Conservation (phyloP, 2,888 invertebrate species). For the Melanostoma mellinum region DNA sequence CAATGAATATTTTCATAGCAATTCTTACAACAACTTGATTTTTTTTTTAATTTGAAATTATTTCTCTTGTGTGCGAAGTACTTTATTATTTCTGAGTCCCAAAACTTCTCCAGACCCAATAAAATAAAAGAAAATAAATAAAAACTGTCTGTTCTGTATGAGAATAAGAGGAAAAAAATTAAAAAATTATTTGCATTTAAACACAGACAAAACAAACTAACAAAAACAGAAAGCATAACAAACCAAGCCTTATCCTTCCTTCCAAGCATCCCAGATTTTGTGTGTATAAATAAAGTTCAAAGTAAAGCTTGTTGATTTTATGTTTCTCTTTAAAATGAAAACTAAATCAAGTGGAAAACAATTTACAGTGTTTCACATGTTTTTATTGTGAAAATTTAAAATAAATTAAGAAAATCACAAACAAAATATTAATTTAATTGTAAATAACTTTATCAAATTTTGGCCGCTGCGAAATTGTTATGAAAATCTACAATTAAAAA, state of each 20-base stretch:
- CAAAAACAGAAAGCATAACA: background rate
- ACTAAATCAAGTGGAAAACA: conserved; percentile 32
- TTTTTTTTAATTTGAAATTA: too few species aligned
- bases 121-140: background rate
- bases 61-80: too few species aligned
- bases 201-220: background rate
- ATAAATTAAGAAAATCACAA: conserved; percentile 18
- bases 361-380: conserved; percentile 50
- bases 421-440: conserved; percentile 23
- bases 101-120: background rate
- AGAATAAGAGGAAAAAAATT: background rate
- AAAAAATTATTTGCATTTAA: background rate
- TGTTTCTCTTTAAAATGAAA: background rate
- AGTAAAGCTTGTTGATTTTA: conserved; percentile 30
- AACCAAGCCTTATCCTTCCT: conserved; percentile 67
- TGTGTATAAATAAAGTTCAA: conserved; percentile 52
- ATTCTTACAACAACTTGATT: too few species aligned
- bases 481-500: conserved; percentile 8
- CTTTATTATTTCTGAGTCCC: too few species aligned
- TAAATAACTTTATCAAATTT: conserved; percentile 44
- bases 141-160: background rate
- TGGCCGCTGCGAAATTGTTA: conserved; percentile 34
- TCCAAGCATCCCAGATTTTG: conserved; percentile 50
- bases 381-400: conserved; percentile 6
- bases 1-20: too few species aligned